A percentile compares a stretch with the other conserved stretches of the same genome.
Conservation (phyloP, 2,888 invertebrate species). For the Euproctis similis region DNA sequence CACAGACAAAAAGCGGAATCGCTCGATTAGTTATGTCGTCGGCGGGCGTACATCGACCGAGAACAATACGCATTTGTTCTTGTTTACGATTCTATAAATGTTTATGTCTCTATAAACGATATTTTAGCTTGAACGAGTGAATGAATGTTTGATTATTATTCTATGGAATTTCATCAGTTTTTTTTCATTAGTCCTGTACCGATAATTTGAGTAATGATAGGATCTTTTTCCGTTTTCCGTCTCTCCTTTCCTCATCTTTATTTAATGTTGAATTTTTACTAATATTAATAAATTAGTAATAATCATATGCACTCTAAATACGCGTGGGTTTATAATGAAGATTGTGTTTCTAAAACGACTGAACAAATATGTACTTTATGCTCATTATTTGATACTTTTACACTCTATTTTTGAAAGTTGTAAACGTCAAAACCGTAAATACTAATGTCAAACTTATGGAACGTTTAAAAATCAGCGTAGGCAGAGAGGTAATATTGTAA, state of each 20-base stretch:
- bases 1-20: constrained; percentile 69
- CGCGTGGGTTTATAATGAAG: constrained; percentile 31
- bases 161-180: too few relatives aligned
- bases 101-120: constrained; percentile 70
- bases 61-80: constrained; percentile 71
- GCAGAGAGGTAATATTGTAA: constrained; percentile 42
- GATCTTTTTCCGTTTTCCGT: too few relatives aligned
- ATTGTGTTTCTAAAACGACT: constrained; percentile 26
- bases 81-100: constrained; percentile 74
- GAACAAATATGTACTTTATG: constrained; percentile 33
- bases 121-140: constrained; percentile 62
- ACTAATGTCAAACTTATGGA: constrained; percentile 43
- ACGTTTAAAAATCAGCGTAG: constrained; percentile 41
- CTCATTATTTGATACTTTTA: constrained; percentile 33
- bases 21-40: constrained; percentile 68
- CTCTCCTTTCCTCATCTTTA: too few relatives aligned
- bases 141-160: too few relatives aligned
- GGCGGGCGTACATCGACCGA: constrained; percentile 58
- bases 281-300: too few relatives aligned
- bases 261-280: too few relatives aligned
- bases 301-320: constrained; percentile 3
- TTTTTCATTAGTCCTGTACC: too few relatives aligned
- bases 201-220: too few relatives aligned
- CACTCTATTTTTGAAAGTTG: constrained; percentile 47
- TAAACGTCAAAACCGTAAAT: constrained; percentile 47